These are phyloP conservation scores for Andricus curvator DNA, from an alignment of 2,888 invertebrate species.

Conservation along the genomic window DNA sequence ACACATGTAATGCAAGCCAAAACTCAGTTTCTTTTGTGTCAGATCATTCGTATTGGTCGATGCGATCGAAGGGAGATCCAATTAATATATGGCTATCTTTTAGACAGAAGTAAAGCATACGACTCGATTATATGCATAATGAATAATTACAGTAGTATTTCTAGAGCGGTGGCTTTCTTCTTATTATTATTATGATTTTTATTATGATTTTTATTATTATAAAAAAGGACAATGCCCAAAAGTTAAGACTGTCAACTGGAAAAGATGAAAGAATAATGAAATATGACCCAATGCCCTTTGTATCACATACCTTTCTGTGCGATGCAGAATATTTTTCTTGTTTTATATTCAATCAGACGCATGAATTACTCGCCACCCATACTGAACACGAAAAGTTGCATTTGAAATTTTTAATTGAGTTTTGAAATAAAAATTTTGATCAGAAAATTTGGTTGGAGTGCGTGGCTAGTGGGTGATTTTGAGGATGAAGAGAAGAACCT, in stretches of 20 bases:
- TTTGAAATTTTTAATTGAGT: no score
- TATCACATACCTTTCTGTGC: constrained; percentile 55
- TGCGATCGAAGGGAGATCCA: constrained; percentile 51
- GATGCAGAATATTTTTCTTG: constrained; percentile 64
- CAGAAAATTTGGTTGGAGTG: neutral
- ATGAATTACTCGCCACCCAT: constrained; percentile 41
- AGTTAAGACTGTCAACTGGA: neutral
- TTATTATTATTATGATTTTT: constrained; percentile 33
- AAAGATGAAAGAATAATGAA: neutral
- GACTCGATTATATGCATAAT: constrained; percentile 70
- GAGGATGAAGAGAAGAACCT: constrained; percentile 30
- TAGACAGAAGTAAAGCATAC: constrained; percentile 63
- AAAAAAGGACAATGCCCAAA: constrained; percentile 29
- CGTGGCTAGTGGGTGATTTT: constrained; percentile 26
- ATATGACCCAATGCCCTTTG: neutral
- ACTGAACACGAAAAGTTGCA: neutral
- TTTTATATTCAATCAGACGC: constrained; percentile 56
- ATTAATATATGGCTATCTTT: constrained; percentile 58
- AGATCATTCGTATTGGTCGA: constrained; percentile 64
- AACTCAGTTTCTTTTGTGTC: constrained; percentile 68
- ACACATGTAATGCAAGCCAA: constrained; percentile 72
- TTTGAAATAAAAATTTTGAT: neutral
- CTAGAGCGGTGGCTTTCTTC: constrained; percentile 68
- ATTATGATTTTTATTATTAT: constrained; percentile 51
- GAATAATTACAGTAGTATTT: constrained; percentile 70